Evolutionary conservation across 2,797 vertebrate genomes (phyloP).

Genomic region (Pseudotriccus pelzelni): DNA sequence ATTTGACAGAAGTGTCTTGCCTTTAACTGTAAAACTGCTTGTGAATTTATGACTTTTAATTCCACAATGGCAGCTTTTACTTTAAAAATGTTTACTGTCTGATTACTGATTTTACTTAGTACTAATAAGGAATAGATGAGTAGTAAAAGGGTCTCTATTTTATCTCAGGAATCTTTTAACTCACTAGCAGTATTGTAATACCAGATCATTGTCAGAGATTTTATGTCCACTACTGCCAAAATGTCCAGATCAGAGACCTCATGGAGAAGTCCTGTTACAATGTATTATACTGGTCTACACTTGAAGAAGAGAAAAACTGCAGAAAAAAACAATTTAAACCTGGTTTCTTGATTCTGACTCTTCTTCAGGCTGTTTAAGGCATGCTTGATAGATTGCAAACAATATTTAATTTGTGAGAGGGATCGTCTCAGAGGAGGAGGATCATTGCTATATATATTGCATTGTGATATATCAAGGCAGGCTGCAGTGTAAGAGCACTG

Average conservation of each 20-base stretch:
- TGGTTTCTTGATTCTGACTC: neutral
- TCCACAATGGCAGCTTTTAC: neutral
- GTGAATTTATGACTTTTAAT: neutral
- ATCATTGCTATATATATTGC: neutral
- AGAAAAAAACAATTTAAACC: neutral
- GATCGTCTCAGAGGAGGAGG: neutral
- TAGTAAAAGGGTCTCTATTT: neutral
- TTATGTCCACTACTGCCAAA: neutral
- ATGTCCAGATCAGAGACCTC: neutral
- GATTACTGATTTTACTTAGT: neutral
- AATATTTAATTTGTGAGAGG: neutral
- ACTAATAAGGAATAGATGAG: neutral
- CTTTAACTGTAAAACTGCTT: neutral
- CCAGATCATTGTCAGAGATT: neutral
- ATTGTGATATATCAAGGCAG: neutral
- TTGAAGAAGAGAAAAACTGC: neutral
- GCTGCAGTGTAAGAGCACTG: neutral
- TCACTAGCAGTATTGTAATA: neutral
- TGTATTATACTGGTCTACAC: neutral
- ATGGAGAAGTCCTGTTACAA: neutral
- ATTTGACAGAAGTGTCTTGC: neutral
- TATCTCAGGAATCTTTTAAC: neutral
- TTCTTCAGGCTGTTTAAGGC: neutral
- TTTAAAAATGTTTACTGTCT: neutral
- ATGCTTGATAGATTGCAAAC: neutral